phyloP scores from a whole-genome alignment of 2,797 vertebrate genomes.

The Brotula barbata region DNA sequence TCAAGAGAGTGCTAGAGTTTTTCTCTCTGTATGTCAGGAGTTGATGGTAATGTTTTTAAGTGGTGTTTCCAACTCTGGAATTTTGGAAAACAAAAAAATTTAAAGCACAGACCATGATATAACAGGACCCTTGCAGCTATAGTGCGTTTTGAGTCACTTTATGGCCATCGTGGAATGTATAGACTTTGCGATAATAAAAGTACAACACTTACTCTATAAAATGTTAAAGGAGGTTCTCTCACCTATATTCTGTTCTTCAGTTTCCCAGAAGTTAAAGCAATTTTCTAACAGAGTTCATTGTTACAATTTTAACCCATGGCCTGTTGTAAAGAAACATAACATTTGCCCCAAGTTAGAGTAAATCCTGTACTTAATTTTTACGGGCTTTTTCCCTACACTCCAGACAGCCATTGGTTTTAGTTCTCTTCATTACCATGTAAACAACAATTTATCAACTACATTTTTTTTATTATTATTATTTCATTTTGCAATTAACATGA shows the following conservation, averaged over 20 bases:
- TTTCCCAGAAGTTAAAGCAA: slow-evolving; percentile 10
- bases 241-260: slow-evolving; percentile 13
- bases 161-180: slow-evolving; percentile 19
- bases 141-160: background rate
- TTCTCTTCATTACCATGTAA: background rate
- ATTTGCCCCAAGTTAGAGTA: background rate
- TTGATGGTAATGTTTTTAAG: no score
- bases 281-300: background rate
- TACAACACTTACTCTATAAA: slow-evolving; percentile 22
- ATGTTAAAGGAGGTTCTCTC: background rate
- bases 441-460: background rate
- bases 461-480: no score
- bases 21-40: background rate
- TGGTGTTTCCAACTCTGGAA: background rate
- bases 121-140: background rate
- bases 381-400: background rate
- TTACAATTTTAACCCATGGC: background rate
- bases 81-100: no score
- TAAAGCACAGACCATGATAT: slow-evolving; percentile 5
- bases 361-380: background rate
- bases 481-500: no score
- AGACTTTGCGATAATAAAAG: slow-evolving; percentile 21
- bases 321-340: background rate
- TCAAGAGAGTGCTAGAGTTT: slow-evolving; percentile 10
- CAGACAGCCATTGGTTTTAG: background rate